Percentiles rank a stretch among this genome's conserved stretches.
phyloP scores from a whole-genome alignment of 2,888 invertebrate genomes.

The Agrotis ipsilon region DNA sequence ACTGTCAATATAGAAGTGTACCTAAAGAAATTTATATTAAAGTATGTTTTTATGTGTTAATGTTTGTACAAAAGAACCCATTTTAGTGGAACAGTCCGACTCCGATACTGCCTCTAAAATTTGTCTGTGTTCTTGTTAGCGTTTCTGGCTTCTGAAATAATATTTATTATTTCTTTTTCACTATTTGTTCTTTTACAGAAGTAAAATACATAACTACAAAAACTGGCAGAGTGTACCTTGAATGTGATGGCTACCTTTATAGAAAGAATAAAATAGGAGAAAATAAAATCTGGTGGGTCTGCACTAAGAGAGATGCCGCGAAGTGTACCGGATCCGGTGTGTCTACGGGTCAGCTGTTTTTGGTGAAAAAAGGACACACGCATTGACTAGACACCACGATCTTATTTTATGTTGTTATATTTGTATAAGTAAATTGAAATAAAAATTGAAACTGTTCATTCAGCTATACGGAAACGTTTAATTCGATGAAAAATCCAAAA shows the following conservation, averaged over 20 bases:
- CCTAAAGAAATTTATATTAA: neutral
- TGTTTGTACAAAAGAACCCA: too few species aligned
- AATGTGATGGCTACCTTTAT: slow-evolving; percentile 52
- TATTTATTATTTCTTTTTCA: neutral
- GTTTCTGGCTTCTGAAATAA: neutral
- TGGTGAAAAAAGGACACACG: slow-evolving; percentile 34
- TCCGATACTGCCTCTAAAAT: too few species aligned
- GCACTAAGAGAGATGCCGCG: slow-evolving; percentile 39
- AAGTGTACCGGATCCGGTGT: slow-evolving; percentile 52
- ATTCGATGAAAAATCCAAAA: neutral
- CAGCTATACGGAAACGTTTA: neutral
- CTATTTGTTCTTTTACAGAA: slow-evolving; percentile 16
- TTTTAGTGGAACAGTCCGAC: too few species aligned
- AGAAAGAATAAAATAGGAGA: slow-evolving; percentile 45
- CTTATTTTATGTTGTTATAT: too few species aligned
- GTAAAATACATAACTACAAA: slow-evolving; percentile 28
- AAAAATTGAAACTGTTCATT: too few species aligned
- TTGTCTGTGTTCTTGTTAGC: neutral
- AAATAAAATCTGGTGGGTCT: slow-evolving; percentile 61
- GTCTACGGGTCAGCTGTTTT: slow-evolving; percentile 17
- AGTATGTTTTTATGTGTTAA: too few species aligned
- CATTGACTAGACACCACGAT: slow-evolving; percentile 18
- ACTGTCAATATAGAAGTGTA: neutral
- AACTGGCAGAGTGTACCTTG: slow-evolving; percentile 38
- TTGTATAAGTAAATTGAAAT: too few species aligned